Evolutionary conservation across 2,888 invertebrate species (phyloP).

Genomic region (Malthinus flaveolus): DNA sequence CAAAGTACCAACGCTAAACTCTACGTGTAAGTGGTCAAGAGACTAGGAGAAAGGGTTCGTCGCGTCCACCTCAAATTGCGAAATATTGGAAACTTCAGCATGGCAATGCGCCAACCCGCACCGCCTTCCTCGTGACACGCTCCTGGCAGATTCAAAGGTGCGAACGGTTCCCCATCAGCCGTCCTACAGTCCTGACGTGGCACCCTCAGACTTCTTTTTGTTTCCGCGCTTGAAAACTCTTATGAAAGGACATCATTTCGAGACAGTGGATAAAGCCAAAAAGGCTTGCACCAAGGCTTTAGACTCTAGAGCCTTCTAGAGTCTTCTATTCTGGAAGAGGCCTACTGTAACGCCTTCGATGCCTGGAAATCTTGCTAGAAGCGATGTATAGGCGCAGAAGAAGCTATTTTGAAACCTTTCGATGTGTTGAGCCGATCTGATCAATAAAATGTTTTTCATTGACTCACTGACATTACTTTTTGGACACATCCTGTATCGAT

Average conservation of each 20-base stretch:
- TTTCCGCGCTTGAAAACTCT: background rate
- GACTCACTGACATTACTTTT: background rate
- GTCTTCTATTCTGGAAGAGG: background rate
- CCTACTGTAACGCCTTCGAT: background rate
- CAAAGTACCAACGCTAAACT: too few species aligned
- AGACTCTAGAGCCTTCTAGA: too few species aligned
- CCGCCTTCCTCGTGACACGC: too few species aligned
- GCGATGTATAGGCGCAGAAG: background rate
- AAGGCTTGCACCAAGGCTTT: background rate
- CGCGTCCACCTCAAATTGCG: too few species aligned
- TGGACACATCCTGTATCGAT: background rate
- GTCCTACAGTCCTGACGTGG: background rate
- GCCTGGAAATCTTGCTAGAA: background rate
- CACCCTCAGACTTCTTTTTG: background rate
- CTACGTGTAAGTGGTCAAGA: too few species aligned
- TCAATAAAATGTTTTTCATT: background rate
- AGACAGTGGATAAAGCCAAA: background rate
- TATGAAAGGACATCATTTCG: background rate
- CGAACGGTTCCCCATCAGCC: background rate
- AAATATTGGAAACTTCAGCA: too few species aligned
- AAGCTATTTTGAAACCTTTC: background rate
- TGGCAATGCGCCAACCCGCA: too few species aligned
- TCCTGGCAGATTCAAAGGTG: background rate
- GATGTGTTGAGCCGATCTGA: background rate
- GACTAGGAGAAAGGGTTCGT: too few species aligned